These are phyloP conservation scores for Dipus sagitta DNA, from an alignment of 2,797 vertebrate species.

Conservation along the genomic window DNA sequence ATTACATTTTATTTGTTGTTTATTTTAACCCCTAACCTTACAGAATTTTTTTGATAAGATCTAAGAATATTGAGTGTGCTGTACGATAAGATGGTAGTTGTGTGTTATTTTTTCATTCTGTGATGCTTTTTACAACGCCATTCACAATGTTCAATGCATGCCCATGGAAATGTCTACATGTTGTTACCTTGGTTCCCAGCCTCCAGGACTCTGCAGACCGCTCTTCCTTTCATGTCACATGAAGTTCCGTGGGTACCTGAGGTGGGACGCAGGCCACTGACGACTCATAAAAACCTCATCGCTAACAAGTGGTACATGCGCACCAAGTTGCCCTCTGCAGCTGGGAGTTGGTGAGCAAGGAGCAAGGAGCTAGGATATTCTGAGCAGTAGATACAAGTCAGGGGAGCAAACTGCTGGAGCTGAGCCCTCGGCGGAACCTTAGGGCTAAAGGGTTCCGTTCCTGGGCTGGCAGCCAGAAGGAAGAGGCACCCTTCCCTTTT, in stretches of 20 bases:
- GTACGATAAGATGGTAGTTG: not conserved
- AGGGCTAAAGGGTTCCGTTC: not conserved
- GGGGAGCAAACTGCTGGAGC: not conserved
- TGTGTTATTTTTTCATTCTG: not conserved
- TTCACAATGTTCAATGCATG: not conserved
- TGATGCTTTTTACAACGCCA: not conserved
- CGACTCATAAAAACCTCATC: not conserved
- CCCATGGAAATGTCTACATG: not conserved
- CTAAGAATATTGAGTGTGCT: not conserved
- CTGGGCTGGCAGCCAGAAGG: accelerated
- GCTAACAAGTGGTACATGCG: not conserved
- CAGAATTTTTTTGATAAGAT: conserved; percentile 13
- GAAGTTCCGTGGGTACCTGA: not conserved
- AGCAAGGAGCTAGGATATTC: not conserved
- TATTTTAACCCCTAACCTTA: conserved; percentile 25
- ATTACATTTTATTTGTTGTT: conserved; percentile 7
- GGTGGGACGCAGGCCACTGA: not conserved
- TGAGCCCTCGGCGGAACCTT: not conserved
- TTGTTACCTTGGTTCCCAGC: not conserved
- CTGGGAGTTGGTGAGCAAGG: not conserved
- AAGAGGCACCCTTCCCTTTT: not conserved
- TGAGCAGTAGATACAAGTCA: not conserved
- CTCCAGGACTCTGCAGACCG: not conserved
- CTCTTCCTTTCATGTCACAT: not conserved
- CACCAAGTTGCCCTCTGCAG: not conserved